phyloP scores from a whole-genome alignment of 2,888 invertebrate genomes.

The Leptothorax acervorum region DNA sequence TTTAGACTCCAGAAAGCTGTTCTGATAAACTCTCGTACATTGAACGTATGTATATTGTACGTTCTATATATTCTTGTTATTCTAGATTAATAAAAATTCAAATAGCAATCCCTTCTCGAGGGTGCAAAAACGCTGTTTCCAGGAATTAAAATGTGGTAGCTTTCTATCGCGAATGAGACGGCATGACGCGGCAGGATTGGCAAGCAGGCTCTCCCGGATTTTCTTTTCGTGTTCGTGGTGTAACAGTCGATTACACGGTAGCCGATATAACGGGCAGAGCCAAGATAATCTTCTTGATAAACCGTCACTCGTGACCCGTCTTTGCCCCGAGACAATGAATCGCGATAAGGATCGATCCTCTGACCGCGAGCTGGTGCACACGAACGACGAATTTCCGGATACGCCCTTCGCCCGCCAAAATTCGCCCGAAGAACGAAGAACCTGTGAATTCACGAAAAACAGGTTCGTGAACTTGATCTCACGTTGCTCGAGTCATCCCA shows the following conservation, averaged over 20 bases:
- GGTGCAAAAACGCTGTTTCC: constrained; percentile 22
- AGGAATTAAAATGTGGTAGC: constrained; percentile 27
- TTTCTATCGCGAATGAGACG: constrained; percentile 35
- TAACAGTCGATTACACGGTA: constrained; percentile 47
- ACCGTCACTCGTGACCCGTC: constrained; percentile 24
- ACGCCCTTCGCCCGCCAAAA: constrained; percentile 31
- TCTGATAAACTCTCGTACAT: not conserved
- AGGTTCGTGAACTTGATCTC: constrained; percentile 33
- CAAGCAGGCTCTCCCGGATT: constrained; percentile 21
- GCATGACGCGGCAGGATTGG: constrained; percentile 55
- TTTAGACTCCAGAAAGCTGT: not conserved
- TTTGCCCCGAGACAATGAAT: constrained; percentile 42
- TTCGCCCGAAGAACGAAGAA: not conserved
- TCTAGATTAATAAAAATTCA: not conserved
- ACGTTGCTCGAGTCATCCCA: not conserved
- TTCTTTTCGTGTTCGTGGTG: constrained; percentile 25
- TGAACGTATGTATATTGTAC: not conserved
- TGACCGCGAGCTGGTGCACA: constrained; percentile 22
- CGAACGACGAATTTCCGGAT: constrained; percentile 47
- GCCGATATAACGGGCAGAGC: constrained; percentile 30
- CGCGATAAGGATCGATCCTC: constrained; percentile 47
- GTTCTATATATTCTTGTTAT: not conserved
- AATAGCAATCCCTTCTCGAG: not conserved
- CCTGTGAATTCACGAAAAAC: not conserved
- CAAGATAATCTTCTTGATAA: constrained; percentile 50